Percentiles rank a stretch among this genome's conserved stretches.
Conservation (phyloP, 2,888 invertebrate species). For the Eulithis prunata region DNA sequence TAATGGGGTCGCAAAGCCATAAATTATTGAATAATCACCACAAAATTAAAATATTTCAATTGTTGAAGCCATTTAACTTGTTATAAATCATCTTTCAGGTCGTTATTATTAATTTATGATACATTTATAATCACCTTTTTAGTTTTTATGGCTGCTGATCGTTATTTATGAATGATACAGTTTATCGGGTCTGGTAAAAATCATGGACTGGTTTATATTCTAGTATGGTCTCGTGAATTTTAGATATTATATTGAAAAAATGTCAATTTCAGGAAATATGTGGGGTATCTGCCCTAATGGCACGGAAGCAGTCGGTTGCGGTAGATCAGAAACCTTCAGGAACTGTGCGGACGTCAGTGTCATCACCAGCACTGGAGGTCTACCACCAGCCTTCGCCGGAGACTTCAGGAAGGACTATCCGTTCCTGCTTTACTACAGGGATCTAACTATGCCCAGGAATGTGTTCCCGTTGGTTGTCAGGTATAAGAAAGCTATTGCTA, state of each 20-base stretch:
- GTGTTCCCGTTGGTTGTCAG: conserved; percentile 91
- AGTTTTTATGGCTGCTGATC: conserved; percentile 14
- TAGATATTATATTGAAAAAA: too few species aligned
- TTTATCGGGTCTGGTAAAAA: too few species aligned
- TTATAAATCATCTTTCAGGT: conserved; percentile 33
- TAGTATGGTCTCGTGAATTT: too few species aligned
- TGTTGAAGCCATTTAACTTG: conserved; percentile 21
- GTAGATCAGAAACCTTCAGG: conserved; percentile 95
- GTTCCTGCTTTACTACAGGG: conserved; percentile 90
- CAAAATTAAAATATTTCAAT: conserved; percentile 4
- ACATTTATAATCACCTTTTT: conserved; percentile 8
- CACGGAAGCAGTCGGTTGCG: conserved; percentile 94
- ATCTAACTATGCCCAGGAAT: conserved; percentile 86
- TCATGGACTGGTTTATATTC: too few species aligned
- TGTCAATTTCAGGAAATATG: conserved; percentile 88
- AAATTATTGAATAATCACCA: background rate
- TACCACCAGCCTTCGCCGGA: conserved; percentile 88
- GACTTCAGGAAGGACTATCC: conserved; percentile 86
- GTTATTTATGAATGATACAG: too few species aligned
- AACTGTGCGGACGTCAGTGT: conserved; percentile 96
- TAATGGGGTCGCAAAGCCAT: background rate
- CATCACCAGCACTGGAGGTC: conserved; percentile 90
- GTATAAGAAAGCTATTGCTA: conserved; percentile 60
- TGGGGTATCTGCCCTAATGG: conserved; percentile 95
- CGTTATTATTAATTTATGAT: conserved; percentile 32